phyloP scores from a whole-genome alignment of 2,113 vertebrate species.

The Zosterops borbonicus region DNA sequence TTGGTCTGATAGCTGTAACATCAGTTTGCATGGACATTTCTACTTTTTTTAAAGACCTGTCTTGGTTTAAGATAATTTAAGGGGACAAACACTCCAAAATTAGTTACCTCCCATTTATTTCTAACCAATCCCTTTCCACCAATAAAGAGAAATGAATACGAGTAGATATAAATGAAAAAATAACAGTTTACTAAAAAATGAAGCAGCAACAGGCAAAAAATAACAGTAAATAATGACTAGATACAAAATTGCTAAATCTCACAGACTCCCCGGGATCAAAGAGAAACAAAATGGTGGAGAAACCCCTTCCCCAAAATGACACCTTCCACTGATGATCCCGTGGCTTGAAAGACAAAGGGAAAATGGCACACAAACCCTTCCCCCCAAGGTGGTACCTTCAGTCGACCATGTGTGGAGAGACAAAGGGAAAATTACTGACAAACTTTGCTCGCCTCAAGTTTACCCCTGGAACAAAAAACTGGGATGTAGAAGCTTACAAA shows the following conservation, averaged over 20 bases:
- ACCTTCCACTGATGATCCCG: not conserved
- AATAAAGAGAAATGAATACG: not conserved
- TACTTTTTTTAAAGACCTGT: not conserved
- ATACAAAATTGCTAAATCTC: not conserved
- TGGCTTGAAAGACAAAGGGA: not conserved
- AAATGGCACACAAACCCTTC: not conserved
- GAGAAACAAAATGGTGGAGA: not conserved
- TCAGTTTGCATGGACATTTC: not conserved
- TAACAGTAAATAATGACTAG: not conserved
- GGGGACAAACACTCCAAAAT: not conserved
- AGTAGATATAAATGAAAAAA: not conserved
- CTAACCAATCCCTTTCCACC: not conserved
- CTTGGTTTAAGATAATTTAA: not conserved
- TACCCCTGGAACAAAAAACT: not conserved
- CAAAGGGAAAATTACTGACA: not conserved
- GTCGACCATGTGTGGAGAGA: not conserved
- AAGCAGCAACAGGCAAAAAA: not conserved
- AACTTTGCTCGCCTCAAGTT: not conserved
- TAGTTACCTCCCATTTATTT: not conserved
- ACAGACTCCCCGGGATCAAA: not conserved
- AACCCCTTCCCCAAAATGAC: not conserved
- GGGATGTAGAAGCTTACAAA: not conserved
- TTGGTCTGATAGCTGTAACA: not conserved
- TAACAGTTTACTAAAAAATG: not conserved
- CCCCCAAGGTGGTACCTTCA: not conserved